Conservation (phyloP, 2,113 vertebrate species). For the Odocoileus virginianus region DNA sequence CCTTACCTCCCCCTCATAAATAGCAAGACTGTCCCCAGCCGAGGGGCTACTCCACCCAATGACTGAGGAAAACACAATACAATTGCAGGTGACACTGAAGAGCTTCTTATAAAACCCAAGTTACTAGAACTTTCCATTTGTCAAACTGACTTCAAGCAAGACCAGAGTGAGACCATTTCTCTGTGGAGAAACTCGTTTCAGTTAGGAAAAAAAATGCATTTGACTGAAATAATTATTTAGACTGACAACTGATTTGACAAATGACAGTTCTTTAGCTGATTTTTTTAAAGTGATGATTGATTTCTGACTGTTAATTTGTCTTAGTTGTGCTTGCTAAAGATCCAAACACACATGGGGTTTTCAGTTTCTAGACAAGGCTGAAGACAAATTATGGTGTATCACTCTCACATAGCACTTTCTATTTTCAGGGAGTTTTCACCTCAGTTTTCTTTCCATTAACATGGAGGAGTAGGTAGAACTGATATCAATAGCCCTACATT, state of each 20-base stretch:
- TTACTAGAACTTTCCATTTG: neutral
- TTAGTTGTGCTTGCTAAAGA: neutral
- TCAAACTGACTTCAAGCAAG: neutral
- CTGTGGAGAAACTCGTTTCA: neutral
- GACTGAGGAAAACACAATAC: neutral
- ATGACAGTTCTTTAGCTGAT: neutral
- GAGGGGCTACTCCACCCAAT: neutral
- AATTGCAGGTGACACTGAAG: neutral
- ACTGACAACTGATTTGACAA: conserved; percentile 19
- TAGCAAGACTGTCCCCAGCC: neutral
- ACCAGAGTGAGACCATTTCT: neutral
- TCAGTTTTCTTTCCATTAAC: neutral
- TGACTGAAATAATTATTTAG: conserved; percentile 33
- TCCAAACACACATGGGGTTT: neutral
- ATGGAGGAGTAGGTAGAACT: neutral
- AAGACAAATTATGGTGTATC: neutral
- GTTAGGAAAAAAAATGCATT: neutral
- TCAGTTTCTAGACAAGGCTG: neutral
- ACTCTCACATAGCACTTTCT: neutral
- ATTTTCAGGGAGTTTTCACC: neutral
- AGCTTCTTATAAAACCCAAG: neutral
- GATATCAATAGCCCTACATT: neutral
- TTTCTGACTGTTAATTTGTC: conserved; percentile 38
- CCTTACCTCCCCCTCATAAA: neutral
- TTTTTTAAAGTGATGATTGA: neutral